Evolutionary conservation across 2,888 invertebrate species (phyloP).

Genomic region (Drosophila silvestris): DNA sequence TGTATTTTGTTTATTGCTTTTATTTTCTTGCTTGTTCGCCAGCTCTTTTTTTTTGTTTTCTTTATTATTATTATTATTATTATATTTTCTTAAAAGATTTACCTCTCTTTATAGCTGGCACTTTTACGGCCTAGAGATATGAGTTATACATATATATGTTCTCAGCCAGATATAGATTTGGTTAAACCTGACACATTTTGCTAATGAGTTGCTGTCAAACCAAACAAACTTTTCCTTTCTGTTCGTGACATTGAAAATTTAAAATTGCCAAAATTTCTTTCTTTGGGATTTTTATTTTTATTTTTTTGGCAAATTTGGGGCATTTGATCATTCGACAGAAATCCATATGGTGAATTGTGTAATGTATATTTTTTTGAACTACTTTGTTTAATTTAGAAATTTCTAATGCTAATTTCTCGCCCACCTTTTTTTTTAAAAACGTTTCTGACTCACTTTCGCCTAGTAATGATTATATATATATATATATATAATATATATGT

Average conservation of each 20-base stretch:
- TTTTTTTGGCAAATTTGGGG: conserved; percentile 10
- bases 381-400: conserved; percentile 11
- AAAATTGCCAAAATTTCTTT: conserved; percentile 14
- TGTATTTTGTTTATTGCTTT: conserved; percentile 44
- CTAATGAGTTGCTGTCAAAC: conserved; percentile 52
- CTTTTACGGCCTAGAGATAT: neutral
- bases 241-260: conserved; percentile 63
- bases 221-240: conserved; percentile 49
- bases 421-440: conserved; percentile 38
- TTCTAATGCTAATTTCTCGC: conserved; percentile 51
- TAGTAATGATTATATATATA: conserved; percentile 14
- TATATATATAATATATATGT: conserved; percentile 1
- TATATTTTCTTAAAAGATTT: conserved; percentile 17
- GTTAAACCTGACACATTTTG: conserved; percentile 47
- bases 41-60: neutral
- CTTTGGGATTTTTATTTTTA: neutral
- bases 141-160: neutral
- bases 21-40: conserved; percentile 19
- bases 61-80: conserved; percentile 25
- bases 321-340: conserved; percentile 11
- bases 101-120: conserved; percentile 9
- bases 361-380: conserved; percentile 44
- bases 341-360: conserved; percentile 47
- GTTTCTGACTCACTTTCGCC: conserved; percentile 31
- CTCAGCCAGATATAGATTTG: conserved; percentile 3